Evolutionary conservation across 2,888 invertebrate species (phyloP).

Genomic region (Myopa tessellatipennis): DNA sequence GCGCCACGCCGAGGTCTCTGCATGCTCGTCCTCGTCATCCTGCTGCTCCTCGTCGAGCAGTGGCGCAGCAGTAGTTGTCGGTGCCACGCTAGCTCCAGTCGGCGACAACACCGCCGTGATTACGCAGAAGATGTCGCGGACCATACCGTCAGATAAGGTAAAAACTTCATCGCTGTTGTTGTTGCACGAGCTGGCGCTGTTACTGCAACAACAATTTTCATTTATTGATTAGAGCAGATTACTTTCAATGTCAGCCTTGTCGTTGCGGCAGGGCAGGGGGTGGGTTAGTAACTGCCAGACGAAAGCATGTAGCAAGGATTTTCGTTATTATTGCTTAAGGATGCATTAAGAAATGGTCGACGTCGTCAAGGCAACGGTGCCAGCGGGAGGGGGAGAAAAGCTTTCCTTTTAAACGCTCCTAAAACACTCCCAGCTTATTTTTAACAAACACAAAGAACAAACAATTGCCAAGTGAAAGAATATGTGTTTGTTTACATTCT

Average conservation of each 20-base stretch:
- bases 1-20: slow-evolving; percentile 53
- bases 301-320: no score
- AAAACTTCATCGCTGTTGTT: slow-evolving; percentile 55
- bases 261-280: not conserved
- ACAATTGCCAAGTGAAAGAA: no score
- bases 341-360: no score
- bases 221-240: slow-evolving; percentile 15
- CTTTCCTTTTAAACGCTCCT: no score
- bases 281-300: no score
- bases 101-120: slow-evolving; percentile 52
- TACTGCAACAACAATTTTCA: not conserved
- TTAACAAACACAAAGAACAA: no score
- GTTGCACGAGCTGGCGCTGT: slow-evolving; percentile 4
- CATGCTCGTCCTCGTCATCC: slow-evolving; percentile 55
- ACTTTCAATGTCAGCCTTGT: not conserved
- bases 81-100: slow-evolving; percentile 44
- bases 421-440: no score
- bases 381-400: no score
- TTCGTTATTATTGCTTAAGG: no score
- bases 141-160: slow-evolving; percentile 88
- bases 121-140: slow-evolving; percentile 76
- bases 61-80: slow-evolving; percentile 27
- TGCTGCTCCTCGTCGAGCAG: slow-evolving; percentile 51
- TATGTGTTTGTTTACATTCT: no score
- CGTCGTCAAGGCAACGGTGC: no score